A percentile compares a stretch with the other conserved stretches of the same genome.
These are phyloP conservation scores for Poeciliopsis prolifica DNA, from an alignment of 2,113 vertebrate species.

Conservation along the genomic window DNA sequence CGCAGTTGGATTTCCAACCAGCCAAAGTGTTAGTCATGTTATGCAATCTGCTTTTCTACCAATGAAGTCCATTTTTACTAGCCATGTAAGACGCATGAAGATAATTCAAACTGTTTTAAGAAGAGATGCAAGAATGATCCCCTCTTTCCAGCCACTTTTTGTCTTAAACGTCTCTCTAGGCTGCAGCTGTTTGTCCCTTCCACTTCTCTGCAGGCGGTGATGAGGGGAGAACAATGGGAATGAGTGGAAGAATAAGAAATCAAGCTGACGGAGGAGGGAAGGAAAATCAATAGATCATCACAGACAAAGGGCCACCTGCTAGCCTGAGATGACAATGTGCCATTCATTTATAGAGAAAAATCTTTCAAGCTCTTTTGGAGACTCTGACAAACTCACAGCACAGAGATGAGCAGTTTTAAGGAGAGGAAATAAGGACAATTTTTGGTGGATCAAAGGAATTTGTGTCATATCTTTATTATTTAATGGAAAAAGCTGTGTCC, in stretches of 20 bases:
- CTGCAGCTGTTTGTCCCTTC: constrained; percentile 41
- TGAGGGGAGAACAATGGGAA: constrained; percentile 40
- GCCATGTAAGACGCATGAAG: background rate
- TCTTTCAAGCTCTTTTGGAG: constrained; percentile 34
- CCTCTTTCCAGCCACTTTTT: background rate
- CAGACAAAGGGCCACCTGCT: constrained; percentile 69
- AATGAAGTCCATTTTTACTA: background rate
- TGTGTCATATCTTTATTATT: background rate
- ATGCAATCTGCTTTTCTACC: background rate
- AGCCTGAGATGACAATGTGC: constrained; percentile 64
- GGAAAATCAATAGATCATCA: constrained; percentile 71
- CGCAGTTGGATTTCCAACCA: background rate
- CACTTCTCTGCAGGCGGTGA: constrained; percentile 37
- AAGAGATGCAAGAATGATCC: background rate
- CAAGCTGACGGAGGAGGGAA: constrained; percentile 36
- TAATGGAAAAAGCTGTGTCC: background rate
- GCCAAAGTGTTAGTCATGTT: background rate
- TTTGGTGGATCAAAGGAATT: background rate
- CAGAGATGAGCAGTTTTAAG: background rate
- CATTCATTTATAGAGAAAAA: constrained; percentile 52
- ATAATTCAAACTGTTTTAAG: background rate
- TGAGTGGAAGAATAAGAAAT: constrained; percentile 52
- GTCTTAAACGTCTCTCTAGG: constrained; percentile 1
- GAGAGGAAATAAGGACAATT: background rate
- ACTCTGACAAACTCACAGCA: constrained; percentile 45